Evolutionary conservation across 1,140 invertebrate genomes (phyloP), one percentile per base, ranked within the genome.

Genomic region (Battus philenor): DNA sequence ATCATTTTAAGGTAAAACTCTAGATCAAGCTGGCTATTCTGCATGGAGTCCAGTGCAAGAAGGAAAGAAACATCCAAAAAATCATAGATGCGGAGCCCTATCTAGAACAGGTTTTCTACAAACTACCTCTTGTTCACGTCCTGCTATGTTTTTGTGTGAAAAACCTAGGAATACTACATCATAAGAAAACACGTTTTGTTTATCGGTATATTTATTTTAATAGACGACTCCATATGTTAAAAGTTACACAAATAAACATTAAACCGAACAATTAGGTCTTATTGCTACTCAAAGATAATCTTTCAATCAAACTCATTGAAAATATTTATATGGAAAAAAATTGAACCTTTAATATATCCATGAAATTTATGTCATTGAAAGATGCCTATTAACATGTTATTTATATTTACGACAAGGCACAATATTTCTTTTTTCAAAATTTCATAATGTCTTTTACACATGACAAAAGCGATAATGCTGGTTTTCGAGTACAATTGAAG

Each of bases 101-200:
- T 68, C 69, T n/a, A 64, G 69, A 33, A 62, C 63, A 26, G 72
- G 72, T 24, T 71, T 66, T 20, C 58, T 73, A 12, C 32, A 59
- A 50, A 50, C 61, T 6, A 58, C 66, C 0, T 36, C 29, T 26
- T 77, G 73, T 32, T 54, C 68, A 2, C 27, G 34, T 7, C 66
- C 65, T 6, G 70, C 70, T 0, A 77, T 77, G 73, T 77, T 65
- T 18, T 33, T 77, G 1, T 77, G 73, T 50, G 70, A 77, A 61
- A 77, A 55, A 57, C 1, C 16, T 62, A 4, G 59, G 50, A 26
- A 30, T 6, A 13, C 31, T 32, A 32, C 15, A 11, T 32, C 7
- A 6, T n/a, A 17, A 3, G 15, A 32, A 32, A 32, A n/a, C 4
- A 2, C 13, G 2, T 12, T 30, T 30, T 0, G 2, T 1, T 0